Evolutionary conservation across 2,888 invertebrate species (phyloP).

Genomic region (Harpalus rubripes): DNA sequence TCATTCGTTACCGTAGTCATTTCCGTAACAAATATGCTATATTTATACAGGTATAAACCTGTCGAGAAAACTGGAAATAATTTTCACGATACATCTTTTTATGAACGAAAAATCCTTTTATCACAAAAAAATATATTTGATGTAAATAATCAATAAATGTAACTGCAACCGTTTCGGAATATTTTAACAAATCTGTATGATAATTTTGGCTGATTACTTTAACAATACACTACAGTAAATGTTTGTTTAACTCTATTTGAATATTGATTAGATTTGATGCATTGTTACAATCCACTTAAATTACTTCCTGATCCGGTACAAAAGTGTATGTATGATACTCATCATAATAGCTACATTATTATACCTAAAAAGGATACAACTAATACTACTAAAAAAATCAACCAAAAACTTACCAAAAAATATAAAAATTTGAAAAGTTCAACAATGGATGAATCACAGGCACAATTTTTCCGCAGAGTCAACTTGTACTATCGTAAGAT

Average conservation of each 20-base stretch:
- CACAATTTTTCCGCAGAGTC: slow-evolving; percentile 46
- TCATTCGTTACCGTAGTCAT: slow-evolving; percentile 7
- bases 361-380: background rate
- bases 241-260: slow-evolving; percentile 28
- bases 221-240: slow-evolving; percentile 9
- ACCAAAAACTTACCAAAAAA: slow-evolving; percentile 56
- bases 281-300: slow-evolving; percentile 21
- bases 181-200: slow-evolving; percentile 19
- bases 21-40: background rate
- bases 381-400: background rate
- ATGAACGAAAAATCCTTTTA: too few relatives aligned
- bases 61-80: background rate
- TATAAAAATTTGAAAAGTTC: slow-evolving; percentile 36
- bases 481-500: slow-evolving; percentile 37
- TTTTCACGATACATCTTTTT: too few relatives aligned
- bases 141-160: slow-evolving; percentile 13
- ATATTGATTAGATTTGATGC: slow-evolving; percentile 31
- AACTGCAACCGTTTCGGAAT: background rate
- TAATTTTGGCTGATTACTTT: slow-evolving; percentile 3
- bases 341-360: background rate
- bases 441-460: slow-evolving; percentile 47
- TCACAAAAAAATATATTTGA: background rate
- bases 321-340: background rate
- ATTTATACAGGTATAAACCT: slow-evolving; percentile 1
- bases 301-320: slow-evolving; percentile 4